A percentile compares a stretch with the other conserved stretches of the same genome.
These are phyloP conservation scores for Hedya salicella DNA, from an alignment of 2,888 invertebrate species.

Conservation along the genomic window DNA sequence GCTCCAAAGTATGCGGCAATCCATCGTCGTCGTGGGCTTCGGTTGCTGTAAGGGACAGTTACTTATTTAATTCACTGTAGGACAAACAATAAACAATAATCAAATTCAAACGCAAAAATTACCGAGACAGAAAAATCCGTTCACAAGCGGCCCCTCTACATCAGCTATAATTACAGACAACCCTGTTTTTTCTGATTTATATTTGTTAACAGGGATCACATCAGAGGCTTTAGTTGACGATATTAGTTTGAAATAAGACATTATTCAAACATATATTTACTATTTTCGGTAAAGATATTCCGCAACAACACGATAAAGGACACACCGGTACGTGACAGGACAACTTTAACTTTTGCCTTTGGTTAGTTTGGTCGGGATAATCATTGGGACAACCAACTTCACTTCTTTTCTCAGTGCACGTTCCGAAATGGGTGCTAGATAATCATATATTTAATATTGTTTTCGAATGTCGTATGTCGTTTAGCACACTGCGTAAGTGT, in stretches of 20 bases:
- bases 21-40: conserved; percentile 97
- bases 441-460: no score
- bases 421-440: no score
- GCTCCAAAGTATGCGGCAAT: conserved; percentile 96
- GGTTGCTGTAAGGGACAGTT: conserved; percentile 86
- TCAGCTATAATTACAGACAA: conserved; percentile 93
- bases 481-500: no score
- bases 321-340: conserved; percentile 22
- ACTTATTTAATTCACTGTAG: background rate
- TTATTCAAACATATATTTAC: conserved; percentile 8
- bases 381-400: no score
- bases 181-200: conserved; percentile 91
- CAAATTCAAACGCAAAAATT: conserved; percentile 55
- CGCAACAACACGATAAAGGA: conserved; percentile 8
- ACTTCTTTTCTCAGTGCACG: no score
- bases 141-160: conserved; percentile 95
- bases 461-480: no score
- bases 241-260: conserved; percentile 80
- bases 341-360: background rate
- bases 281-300: conserved; percentile 3
- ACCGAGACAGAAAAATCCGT: conserved; percentile 95
- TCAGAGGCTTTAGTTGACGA: conserved; percentile 88
- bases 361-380: no score
- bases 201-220: conserved; percentile 91
- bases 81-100: conserved; percentile 10